These are phyloP conservation scores for Limnothrissa miodon DNA, from an alignment of 2,113 vertebrate genomes.

Conservation along the genomic window DNA sequence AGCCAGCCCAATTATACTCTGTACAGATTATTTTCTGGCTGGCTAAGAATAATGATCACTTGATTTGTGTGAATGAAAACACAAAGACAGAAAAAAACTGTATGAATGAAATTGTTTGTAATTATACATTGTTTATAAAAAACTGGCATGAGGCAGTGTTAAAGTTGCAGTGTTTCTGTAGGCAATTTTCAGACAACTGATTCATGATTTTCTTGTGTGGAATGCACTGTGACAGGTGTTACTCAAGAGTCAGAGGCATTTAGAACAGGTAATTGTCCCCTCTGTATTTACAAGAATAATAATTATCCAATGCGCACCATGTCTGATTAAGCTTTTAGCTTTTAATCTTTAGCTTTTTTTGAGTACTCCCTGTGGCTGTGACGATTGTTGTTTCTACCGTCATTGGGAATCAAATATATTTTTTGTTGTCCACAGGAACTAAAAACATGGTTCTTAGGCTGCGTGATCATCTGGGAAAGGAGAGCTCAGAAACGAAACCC, in stretches of 20 bases:
- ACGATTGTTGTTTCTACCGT: background rate
- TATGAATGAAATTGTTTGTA: too few relatives aligned
- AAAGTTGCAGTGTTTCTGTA: background rate
- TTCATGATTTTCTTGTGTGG: conserved; percentile 30
- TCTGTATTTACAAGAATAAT: background rate
- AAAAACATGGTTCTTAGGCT: conserved; percentile 61
- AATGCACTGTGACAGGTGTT: conserved; percentile 22
- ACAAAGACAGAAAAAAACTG: too few relatives aligned
- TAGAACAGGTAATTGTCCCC: conserved; percentile 35
- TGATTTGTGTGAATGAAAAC: too few relatives aligned
- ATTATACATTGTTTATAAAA: too few relatives aligned
- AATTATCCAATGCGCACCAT: background rate
- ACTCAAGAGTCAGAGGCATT: conserved; percentile 13
- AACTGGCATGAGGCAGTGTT: too few relatives aligned
- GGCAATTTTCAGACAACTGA: background rate
- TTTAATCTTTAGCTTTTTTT: too few relatives aligned
- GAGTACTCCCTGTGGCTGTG: too few relatives aligned
- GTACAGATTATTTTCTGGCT: too few relatives aligned
- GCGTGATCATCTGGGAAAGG: conserved; percentile 53
- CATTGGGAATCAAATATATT: conserved; percentile 5
- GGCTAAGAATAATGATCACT: too few relatives aligned
- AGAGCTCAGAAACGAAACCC: conserved; percentile 32
- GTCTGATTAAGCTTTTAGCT: too few relatives aligned
- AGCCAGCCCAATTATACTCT: too few relatives aligned
- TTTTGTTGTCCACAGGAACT: conserved; percentile 52